Evolutionary conservation across 1,140 invertebrate genomes (phyloP).

Genomic region (Chironomus tepperi): DNA sequence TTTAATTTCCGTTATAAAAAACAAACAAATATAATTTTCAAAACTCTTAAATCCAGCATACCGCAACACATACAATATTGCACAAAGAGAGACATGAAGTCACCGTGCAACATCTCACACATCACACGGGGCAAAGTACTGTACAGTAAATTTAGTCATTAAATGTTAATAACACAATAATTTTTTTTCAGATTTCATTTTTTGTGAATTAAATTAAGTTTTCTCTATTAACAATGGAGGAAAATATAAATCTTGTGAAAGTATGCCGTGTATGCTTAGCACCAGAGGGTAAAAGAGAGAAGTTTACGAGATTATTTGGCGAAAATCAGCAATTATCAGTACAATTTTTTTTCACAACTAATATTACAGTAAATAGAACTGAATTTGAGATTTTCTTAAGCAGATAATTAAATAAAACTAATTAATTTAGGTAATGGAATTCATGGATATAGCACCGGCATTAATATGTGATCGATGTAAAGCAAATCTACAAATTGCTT

Average conservation of each 20-base stretch:
- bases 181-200: not conserved
- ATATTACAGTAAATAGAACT: not conserved
- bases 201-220: no score
- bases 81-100: no score
- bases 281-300: not conserved
- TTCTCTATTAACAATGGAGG: not conserved
- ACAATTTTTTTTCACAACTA: not conserved
- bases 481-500: not conserved
- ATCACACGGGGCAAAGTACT: not conserved
- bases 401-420: not conserved
- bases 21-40: no score
- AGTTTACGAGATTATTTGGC: not conserved
- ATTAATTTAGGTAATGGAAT: not conserved
- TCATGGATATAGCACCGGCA: not conserved
- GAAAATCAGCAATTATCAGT: not conserved
- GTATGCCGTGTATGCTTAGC: not conserved
- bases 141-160: not conserved
- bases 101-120: no score
- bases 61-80: no score
- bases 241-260: not conserved
- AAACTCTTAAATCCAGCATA: no score
- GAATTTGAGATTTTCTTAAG: not conserved
- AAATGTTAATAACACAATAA: not conserved
- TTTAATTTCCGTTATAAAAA: no score
- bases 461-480: constrained; percentile 2